Evolutionary conservation across 1,140 invertebrate genomes (phyloP).

Genomic region (Tenebrio molitor): DNA sequence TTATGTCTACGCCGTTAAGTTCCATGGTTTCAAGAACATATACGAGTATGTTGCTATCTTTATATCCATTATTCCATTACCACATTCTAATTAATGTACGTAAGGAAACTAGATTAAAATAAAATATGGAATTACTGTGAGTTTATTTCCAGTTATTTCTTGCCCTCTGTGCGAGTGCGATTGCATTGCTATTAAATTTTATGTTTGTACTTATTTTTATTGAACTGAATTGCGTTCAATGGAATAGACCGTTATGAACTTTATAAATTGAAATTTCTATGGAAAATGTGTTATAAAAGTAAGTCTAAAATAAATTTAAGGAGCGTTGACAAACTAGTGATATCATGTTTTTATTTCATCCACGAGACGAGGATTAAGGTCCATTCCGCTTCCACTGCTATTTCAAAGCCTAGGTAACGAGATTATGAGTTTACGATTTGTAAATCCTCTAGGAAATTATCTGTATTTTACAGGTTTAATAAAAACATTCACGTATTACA

Average conservation of each 20-base stretch:
- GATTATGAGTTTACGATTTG: slow-evolving; percentile 55
- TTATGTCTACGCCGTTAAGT: too few relatives aligned
- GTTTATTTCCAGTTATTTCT: too few relatives aligned
- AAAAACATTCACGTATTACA: slow-evolving; percentile 29
- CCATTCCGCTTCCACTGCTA: slow-evolving; percentile 31
- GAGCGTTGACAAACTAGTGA: slow-evolving; percentile 45
- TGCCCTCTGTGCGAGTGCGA: too few relatives aligned
- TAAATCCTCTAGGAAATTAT: slow-evolving; percentile 54
- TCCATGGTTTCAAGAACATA: too few relatives aligned
- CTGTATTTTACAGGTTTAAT: slow-evolving; percentile 41
- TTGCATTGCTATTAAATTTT: too few relatives aligned
- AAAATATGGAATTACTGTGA: too few relatives aligned
- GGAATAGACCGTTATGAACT: slow-evolving; percentile 24
- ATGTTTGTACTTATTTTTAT: too few relatives aligned
- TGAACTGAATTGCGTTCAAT: too few relatives aligned
- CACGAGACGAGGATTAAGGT: slow-evolving; percentile 47
- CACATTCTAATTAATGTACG: too few relatives aligned
- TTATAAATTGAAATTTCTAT: slow-evolving; percentile 31
- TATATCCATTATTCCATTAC: too few relatives aligned
- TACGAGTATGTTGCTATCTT: too few relatives aligned
- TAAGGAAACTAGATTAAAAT: too few relatives aligned
- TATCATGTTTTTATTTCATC: slow-evolving; percentile 49
- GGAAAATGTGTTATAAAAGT: slow-evolving; percentile 27
- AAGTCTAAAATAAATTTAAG: slow-evolving; percentile 29
- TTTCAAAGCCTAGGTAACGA: slow-evolving; percentile 48